Conservation (phyloP, 2,797 vertebrate genomes). For the Pipistrellus nathusii region DNA sequence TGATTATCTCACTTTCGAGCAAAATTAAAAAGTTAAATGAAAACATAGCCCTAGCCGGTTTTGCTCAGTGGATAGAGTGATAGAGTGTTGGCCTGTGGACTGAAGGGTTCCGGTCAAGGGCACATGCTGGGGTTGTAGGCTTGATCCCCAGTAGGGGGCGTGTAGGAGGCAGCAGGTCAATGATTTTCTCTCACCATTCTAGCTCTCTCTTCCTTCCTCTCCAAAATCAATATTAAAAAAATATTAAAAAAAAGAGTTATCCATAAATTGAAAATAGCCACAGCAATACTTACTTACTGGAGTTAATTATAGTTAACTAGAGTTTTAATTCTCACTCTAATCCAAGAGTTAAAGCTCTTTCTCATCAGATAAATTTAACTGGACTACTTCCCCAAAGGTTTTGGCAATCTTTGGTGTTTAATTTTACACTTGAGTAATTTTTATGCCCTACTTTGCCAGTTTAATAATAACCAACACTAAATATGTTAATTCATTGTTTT, state of each 20-base stretch:
- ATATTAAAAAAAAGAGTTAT: constrained; percentile 27
- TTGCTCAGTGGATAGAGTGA: no score
- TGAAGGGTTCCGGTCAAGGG: no score
- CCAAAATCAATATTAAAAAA: no score
- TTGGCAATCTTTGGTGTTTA: background rate
- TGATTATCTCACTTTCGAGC: background rate
- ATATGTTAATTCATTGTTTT: constrained; percentile 6
- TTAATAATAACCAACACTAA: constrained; percentile 58
- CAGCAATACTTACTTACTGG: background rate
- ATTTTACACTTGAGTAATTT: constrained; percentile 58
- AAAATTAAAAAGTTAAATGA: constrained; percentile 37
- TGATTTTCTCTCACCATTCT: no score
- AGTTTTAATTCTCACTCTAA: constrained; percentile 24
- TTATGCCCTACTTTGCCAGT: constrained; percentile 26
- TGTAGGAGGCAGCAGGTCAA: no score
- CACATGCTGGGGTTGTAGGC: no score
- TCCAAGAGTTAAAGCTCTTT: constrained; percentile 46
- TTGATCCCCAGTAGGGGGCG: no score
- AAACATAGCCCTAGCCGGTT: background rate
- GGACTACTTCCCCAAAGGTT: background rate
- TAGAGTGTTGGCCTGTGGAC: no score
- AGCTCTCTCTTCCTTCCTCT: no score
- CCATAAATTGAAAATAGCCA: background rate
- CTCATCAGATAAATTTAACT: constrained; percentile 54
- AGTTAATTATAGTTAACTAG: background rate